Evolutionary conservation across 2,797 vertebrate genomes (phyloP).

Genomic region (Podargus strigoides): DNA sequence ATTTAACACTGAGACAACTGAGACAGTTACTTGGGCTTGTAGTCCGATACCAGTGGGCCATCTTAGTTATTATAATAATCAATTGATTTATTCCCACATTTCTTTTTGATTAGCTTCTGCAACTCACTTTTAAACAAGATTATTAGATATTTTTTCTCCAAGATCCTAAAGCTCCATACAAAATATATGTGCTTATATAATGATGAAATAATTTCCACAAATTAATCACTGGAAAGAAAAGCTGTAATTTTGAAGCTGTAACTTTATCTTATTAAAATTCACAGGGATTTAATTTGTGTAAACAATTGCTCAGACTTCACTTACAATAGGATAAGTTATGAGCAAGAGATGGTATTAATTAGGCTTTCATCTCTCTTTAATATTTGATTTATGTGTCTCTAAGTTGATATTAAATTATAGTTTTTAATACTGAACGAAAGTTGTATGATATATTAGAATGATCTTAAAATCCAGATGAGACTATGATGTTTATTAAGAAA

Average conservation of each 20-base stretch:
- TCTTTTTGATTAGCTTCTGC: background rate
- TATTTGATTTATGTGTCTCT: conserved; percentile 10
- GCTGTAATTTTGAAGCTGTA: background rate
- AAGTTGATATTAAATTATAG: background rate
- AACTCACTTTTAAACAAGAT: background rate
- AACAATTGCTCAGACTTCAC: background rate
- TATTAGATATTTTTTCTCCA: background rate
- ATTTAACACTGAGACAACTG: background rate
- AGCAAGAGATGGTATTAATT: background rate
- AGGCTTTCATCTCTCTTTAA: background rate
- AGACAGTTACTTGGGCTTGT: background rate
- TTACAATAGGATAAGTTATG: background rate
- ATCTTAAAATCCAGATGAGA: background rate
- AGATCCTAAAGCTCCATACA: background rate
- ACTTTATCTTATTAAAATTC: conserved; percentile 17
- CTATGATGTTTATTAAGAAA: background rate
- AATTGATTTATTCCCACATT: background rate
- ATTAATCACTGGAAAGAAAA: conserved; percentile 1
- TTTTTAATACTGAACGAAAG: background rate
- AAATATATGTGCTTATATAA: background rate
- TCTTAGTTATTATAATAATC: background rate
- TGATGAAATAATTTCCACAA: background rate
- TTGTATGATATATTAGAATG: background rate
- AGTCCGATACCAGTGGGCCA: background rate
- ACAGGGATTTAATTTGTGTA: conserved; percentile 6